Percentiles rank a stretch among this genome's conserved stretches.
Evolutionary conservation across 2,888 invertebrate species (phyloP).

Genomic region (Argynnis bischoffii): DNA sequence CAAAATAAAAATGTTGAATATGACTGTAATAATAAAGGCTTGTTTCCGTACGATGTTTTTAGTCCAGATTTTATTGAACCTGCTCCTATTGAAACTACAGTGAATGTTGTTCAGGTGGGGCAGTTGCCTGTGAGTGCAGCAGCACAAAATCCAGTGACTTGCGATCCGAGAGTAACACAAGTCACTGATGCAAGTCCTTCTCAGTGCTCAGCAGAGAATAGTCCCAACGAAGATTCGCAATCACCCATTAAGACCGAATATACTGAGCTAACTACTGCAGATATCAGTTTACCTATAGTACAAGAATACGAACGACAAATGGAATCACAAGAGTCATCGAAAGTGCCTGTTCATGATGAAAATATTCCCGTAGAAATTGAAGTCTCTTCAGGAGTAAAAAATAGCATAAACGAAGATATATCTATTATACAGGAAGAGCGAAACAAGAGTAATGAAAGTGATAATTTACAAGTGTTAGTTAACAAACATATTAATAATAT

Average conservation of each 20-base stretch:
- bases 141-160: slow-evolving; percentile 75
- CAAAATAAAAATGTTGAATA: slow-evolving; percentile 43
- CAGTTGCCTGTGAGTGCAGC: slow-evolving; percentile 72
- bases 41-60: slow-evolving; percentile 74
- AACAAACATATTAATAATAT: slow-evolving; percentile 48
- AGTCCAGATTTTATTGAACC: slow-evolving; percentile 84
- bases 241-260: slow-evolving; percentile 70
- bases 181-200: slow-evolving; percentile 69
- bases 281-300: slow-evolving; percentile 63
- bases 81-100: slow-evolving; percentile 60
- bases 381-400: slow-evolving; percentile 52
- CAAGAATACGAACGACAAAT: slow-evolving; percentile 61
- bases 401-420: slow-evolving; percentile 60
- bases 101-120: slow-evolving; percentile 84
- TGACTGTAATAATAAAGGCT: slow-evolving; percentile 28
- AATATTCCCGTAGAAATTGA: slow-evolving; percentile 55
- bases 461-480: slow-evolving; percentile 45
- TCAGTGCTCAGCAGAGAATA: slow-evolving; percentile 69
- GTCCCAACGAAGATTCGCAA: slow-evolving; percentile 62
- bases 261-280: slow-evolving; percentile 74
- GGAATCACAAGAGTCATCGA: slow-evolving; percentile 49
- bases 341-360: slow-evolving; percentile 49
- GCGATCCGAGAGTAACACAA: slow-evolving; percentile 75
- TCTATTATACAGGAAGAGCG: slow-evolving; percentile 54
- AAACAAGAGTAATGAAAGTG: slow-evolving; percentile 47